Conservation (phyloP, 2,113 vertebrate genomes). For the Aptenodytes patagonicus region DNA sequence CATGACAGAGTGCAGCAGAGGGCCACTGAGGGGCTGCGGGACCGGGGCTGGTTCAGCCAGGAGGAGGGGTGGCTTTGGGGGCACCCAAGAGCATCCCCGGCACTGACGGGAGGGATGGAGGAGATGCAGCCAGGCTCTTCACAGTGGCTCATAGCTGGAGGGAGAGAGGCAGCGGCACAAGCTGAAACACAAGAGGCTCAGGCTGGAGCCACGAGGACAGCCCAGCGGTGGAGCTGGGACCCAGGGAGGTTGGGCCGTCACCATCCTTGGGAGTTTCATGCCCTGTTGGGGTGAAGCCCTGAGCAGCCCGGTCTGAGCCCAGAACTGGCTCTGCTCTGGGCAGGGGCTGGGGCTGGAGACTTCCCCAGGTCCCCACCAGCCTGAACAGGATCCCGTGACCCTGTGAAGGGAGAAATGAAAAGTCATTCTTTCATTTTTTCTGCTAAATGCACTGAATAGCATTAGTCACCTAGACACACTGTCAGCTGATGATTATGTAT, state of each 20-base stretch:
- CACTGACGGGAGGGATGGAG: rapidly evolving
- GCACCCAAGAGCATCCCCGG: background rate
- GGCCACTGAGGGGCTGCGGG: background rate
- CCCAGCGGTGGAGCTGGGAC: rapidly evolving
- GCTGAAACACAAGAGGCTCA: background rate
- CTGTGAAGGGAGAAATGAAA: background rate
- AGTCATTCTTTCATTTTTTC: background rate
- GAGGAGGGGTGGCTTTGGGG: background rate
- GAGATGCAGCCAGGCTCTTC: rapidly evolving
- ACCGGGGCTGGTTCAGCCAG: background rate
- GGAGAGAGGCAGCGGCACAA: background rate
- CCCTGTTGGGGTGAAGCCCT: rapidly evolving
- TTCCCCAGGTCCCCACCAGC: background rate
- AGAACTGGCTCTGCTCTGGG: background rate
- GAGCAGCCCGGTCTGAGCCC: background rate
- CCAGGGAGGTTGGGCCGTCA: rapidly evolving
- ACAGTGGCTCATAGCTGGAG: rapidly evolving
- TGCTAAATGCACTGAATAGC: background rate
- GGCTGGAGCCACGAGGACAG: background rate
- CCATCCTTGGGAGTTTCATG: background rate
- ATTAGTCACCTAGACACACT: background rate
- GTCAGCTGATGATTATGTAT: background rate
- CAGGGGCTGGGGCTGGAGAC: background rate
- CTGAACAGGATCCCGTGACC: background rate
- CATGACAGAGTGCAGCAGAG: background rate